A percentile compares a stretch with the other conserved stretches of the same genome.
Conservation (phyloP, 1,140 invertebrate species). For the Asobara japonica region DNA sequence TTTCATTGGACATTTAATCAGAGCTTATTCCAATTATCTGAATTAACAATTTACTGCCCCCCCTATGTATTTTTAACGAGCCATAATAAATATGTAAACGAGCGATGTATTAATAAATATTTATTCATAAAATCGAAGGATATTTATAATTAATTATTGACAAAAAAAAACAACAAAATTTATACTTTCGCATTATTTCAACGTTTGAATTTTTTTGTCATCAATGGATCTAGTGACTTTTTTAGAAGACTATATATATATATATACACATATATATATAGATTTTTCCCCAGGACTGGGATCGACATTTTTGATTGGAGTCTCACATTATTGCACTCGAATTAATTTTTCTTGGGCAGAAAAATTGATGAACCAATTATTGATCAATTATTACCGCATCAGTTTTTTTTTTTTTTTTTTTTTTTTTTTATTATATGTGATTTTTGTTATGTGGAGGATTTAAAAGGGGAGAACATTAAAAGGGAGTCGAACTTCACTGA, state of each 20-base stretch:
- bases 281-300: background rate
- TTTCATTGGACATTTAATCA: background rate
- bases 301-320: background rate
- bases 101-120: slow-evolving; percentile 59
- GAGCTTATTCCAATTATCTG: background rate
- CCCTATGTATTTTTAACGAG: slow-evolving; percentile 26
- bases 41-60: slow-evolving; percentile 16
- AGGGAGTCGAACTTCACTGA: too few species aligned
- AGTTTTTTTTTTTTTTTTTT: too few species aligned
- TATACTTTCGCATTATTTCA: too few species aligned
- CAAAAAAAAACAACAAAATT: too few species aligned
- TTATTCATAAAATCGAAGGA: slow-evolving; percentile 51
- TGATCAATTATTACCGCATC: background rate
- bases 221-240: too few species aligned
- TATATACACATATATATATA: too few species aligned
- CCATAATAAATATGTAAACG: slow-evolving; percentile 48
- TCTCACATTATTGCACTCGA: slow-evolving; percentile 12
- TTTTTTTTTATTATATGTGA: too few species aligned
- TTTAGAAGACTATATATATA: too few species aligned
- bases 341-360: background rate
- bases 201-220: too few species aligned
- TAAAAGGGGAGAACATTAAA: too few species aligned
- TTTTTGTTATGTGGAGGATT: too few species aligned
- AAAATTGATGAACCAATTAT: too few species aligned
- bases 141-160: background rate